Evolutionary conservation across 2,113 vertebrate species (phyloP).

Genomic region (Sceloporus undulatus): DNA sequence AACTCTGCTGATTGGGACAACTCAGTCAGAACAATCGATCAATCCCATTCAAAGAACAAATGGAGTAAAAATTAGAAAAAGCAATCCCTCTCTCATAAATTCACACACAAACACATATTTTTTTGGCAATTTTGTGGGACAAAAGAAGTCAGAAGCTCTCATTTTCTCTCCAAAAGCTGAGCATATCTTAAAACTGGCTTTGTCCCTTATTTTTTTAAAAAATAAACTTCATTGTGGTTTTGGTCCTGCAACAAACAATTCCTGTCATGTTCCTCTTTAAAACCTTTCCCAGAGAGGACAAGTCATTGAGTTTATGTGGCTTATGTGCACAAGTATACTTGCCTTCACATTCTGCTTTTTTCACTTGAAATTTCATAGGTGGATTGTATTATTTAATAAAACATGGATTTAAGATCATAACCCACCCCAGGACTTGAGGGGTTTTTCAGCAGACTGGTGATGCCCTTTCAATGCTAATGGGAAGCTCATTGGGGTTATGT

Average conservation of each 20-base stretch:
- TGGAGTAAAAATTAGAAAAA: no score
- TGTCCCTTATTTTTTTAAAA: neutral
- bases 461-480: neutral
- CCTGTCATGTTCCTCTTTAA: no score
- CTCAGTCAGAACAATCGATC: neutral
- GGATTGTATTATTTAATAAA: neutral
- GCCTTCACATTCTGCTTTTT: neutral
- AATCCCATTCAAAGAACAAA: neutral
- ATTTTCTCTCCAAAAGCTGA: neutral
- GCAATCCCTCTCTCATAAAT: neutral
- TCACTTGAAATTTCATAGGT: neutral
- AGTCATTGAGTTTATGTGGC: no score
- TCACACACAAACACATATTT: neutral
- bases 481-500: neutral
- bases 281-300: neutral
- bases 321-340: neutral
- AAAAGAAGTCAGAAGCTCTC: neutral
- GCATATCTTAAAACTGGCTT: no score
- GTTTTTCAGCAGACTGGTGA: no score
- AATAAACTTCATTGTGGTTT: neutral
- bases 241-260: neutral
- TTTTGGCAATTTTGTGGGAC: neutral
- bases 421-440: no score
- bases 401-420: neutral
- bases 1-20: neutral